These are phyloP conservation scores for Notarius quadriscutis DNA, from an alignment of 2,113 vertebrate genomes.

Conservation along the genomic window DNA sequence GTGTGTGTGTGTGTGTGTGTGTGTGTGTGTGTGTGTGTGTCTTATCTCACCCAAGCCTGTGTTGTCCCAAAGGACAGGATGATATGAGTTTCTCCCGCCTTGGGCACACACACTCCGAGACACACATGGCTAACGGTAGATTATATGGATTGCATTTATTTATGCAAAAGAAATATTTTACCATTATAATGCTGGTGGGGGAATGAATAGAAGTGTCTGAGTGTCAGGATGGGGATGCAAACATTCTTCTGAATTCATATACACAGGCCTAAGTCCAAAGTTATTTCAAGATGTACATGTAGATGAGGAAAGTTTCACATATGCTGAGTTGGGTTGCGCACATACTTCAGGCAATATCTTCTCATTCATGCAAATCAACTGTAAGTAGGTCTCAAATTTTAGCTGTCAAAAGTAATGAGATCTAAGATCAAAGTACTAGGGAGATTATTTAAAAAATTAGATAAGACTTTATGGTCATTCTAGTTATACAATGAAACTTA, in stretches of 20 bases:
- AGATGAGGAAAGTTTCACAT: too few species aligned
- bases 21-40: constrained; percentile 1
- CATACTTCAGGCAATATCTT: background rate
- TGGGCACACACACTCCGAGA: constrained; percentile 17
- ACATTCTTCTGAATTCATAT: background rate
- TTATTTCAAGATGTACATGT: background rate
- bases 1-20: constrained; percentile 13
- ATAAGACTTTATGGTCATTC: too few species aligned
- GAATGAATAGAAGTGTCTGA: background rate
- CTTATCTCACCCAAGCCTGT: background rate
- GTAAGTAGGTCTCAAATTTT: background rate
- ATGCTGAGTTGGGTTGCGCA: background rate
- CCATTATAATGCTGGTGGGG: background rate
- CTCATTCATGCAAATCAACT: background rate
- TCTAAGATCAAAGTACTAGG: background rate
- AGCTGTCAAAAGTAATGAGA: background rate
- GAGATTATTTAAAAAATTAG: background rate
- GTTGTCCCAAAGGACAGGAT: constrained; percentile 7
- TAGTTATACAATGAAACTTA: too few species aligned
- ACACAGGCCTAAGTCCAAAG: background rate
- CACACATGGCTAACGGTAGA: constrained; percentile 15
- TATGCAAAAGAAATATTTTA: constrained; percentile 25
- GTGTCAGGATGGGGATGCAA: background rate
- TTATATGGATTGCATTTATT: constrained; percentile 18
- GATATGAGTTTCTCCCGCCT: constrained; percentile 13